Base-by-base conservation (phyloP, 2,888 invertebrate genomes). In the Leucania comma region DNA sequence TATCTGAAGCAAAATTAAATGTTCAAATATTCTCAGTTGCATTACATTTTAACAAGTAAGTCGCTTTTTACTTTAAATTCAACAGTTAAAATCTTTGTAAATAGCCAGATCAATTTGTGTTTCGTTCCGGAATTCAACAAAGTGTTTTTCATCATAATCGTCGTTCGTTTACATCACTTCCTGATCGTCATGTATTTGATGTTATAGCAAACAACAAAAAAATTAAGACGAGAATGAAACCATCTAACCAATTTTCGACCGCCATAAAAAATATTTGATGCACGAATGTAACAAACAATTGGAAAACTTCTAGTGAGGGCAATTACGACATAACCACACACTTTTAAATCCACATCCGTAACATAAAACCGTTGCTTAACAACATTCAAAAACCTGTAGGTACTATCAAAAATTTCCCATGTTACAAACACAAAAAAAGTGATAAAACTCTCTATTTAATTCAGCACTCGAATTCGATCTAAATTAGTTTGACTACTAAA, bases 401-500 rank as follows among this genome's bases (percentile, higher is more conserved):
- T 24, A n/a, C 14, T 17, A n/a, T 17, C 1, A 8, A 35, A 56
- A 42, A 22, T n/a, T 4, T 1, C 10, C 3, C 9, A 57, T 51
- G 9, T 26, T 3, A 26, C 12, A 29, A 20, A 26, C 2, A n/a
- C 2, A 29, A n/a, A 58, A 35, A 42, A 8, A 8, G 20, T 8
- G n/a, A 12, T 6, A 22, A 50, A 74, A 5, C 24, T 61, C 24
- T 35, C 20, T 12, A 26, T 32, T 60, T 50, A 42, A 62, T 69
- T 50, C 48, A 60, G 12, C 42, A 42, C 35, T 60, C 59, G 10
- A 53, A 59, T 57, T 64, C 42, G 14, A 48, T 62, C 38, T 56
- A 58, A 81, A 72, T 51, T 56, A 53, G 62, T 22, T 65, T 56
- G 56, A 64, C 42, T n/a, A 68, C 62, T 62, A 68, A 68, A 80